Evolutionary conservation across 2,797 vertebrate species (phyloP).

Genomic region (Lithobates sylvaticus): DNA sequence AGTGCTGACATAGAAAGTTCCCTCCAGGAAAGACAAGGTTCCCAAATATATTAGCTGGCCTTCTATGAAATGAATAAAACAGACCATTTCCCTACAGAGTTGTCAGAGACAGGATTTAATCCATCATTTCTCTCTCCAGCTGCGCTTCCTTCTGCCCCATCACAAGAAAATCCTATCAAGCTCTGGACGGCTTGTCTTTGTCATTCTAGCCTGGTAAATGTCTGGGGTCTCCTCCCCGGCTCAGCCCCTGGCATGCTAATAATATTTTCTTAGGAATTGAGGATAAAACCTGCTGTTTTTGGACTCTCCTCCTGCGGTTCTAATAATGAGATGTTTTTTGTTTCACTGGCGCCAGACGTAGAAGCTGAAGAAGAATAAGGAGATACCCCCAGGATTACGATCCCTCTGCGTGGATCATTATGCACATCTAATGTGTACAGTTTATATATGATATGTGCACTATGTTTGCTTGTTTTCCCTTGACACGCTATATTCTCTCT

Average conservation of each 20-base stretch:
- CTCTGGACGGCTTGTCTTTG: conserved; percentile 9
- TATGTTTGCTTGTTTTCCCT: not conserved
- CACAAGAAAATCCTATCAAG: conserved; percentile 49
- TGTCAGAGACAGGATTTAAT: conserved; percentile 28
- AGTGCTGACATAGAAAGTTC: not conserved
- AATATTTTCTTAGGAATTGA: conserved; percentile 59
- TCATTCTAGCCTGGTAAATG: conserved; percentile 49
- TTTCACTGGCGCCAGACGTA: conserved; percentile 81
- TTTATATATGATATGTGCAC: not conserved
- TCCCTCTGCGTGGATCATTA: conserved; percentile 24
- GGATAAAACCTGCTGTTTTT: conserved; percentile 73
- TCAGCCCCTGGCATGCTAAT: conserved; percentile 42
- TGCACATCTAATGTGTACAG: not conserved
- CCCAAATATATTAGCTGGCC: not conserved
- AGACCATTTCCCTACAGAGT: conserved; percentile 11
- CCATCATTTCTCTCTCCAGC: conserved; percentile 46
- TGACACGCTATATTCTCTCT: not conserved
- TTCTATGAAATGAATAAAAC: not conserved
- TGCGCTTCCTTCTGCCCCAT: conserved; percentile 43
- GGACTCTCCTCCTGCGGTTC: conserved; percentile 77
- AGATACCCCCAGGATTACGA: conserved; percentile 45
- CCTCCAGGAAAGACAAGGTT: not conserved
- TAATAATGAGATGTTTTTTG: conserved; percentile 84
- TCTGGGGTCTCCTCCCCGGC: conserved; percentile 47
- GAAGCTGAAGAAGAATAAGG: conserved; percentile 66